Conservation (phyloP, 2,797 vertebrate species). For the Diglossa cyanea region DNA sequence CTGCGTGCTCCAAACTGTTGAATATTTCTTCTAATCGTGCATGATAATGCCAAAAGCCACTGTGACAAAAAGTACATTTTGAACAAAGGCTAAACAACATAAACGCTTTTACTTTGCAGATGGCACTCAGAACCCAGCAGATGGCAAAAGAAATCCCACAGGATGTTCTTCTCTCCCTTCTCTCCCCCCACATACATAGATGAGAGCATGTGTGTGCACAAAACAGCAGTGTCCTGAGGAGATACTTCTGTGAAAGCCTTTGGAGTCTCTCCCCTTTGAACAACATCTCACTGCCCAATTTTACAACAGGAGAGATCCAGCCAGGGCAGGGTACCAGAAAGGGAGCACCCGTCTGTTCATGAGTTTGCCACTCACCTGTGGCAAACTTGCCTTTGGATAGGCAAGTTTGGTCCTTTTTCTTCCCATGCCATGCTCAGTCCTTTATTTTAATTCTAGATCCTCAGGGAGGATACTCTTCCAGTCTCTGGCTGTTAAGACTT, state of each 20-base stretch:
- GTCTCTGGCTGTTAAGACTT: neutral
- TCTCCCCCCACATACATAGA: neutral
- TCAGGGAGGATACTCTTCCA: slow-evolving; percentile 11
- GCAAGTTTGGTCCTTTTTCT: neutral
- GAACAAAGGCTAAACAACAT: slow-evolving; percentile 61
- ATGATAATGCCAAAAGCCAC: slow-evolving; percentile 46
- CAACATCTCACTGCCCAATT: neutral
- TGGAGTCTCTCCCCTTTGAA: neutral
- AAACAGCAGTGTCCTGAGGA: neutral
- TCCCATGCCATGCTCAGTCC: neutral
- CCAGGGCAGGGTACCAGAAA: neutral
- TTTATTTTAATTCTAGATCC: slow-evolving; percentile 6
- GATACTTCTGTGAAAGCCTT: neutral
- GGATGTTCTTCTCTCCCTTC: slow-evolving; percentile 26
- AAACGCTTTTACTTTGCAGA: slow-evolving; percentile 40
- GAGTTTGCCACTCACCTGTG: neutral
- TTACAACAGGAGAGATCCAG: neutral
- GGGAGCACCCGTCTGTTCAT: neutral
- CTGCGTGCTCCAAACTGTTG: slow-evolving; percentile 2
- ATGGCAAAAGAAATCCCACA: slow-evolving; percentile 61
- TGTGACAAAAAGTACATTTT: slow-evolving; percentile 41
- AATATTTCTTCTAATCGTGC: neutral
- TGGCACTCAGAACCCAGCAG: slow-evolving; percentile 51
- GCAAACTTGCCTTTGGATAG: neutral
- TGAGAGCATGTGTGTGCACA: neutral